Percentiles rank a stretch among this genome's conserved stretches.
phyloP scores from a whole-genome alignment of 2,888 invertebrate species.

The Volucella bombylans region DNA sequence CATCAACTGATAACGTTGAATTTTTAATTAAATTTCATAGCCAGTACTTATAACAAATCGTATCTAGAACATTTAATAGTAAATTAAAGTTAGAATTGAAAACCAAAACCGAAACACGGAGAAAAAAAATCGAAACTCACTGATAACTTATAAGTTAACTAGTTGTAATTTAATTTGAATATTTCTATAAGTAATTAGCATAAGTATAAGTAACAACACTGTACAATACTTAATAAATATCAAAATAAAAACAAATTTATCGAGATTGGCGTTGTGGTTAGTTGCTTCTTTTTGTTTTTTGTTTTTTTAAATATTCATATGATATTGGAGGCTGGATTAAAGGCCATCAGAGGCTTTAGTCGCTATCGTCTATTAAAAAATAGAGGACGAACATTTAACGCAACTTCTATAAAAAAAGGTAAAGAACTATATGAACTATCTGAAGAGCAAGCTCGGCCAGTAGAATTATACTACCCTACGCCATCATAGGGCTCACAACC shows the following conservation, averaged over 20 bases:
- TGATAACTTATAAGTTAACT: conserved; percentile 65
- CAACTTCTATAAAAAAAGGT: no score
- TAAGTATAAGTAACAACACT: conserved; percentile 41
- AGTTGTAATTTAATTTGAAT: conserved; percentile 59
- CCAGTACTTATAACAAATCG: conserved; percentile 22
- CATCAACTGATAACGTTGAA: conserved; percentile 11
- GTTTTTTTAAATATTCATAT: not conserved
- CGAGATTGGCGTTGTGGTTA: not conserved
- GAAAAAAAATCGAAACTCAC: conserved; percentile 40
- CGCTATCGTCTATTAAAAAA: no score
- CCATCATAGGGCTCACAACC: no score
- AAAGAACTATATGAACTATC: no score
- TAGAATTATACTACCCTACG: no score
- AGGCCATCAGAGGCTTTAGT: no score
- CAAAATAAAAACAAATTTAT: conserved; percentile 51
- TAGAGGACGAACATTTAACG: no score
- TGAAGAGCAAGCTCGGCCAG: no score
- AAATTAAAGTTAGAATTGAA: conserved; percentile 19
- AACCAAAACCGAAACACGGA: conserved; percentile 3
- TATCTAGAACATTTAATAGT: conserved; percentile 45
- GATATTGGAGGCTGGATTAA: no score
- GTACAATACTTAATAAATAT: conserved; percentile 63
- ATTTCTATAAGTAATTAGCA: conserved; percentile 42
- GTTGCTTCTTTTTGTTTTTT: not conserved
- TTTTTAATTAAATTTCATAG: conserved; percentile 36